Percentiles rank a stretch among this genome's conserved stretches.
These are phyloP conservation scores for Siniperca undulata DNA, from an alignment of 2,797 vertebrate genomes.

Conservation along the genomic window DNA sequence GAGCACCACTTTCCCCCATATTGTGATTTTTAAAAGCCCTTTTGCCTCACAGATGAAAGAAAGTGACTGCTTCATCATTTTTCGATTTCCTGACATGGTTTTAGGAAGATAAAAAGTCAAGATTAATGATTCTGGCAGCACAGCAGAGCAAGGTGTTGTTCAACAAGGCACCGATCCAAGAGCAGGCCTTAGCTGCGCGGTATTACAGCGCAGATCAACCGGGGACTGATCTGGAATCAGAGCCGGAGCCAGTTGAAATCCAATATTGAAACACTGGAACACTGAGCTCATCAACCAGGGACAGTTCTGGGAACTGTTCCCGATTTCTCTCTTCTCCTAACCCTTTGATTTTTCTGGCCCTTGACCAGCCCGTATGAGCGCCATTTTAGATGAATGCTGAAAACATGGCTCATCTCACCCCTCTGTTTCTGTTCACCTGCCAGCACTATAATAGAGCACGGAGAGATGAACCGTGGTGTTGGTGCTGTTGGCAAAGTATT, in stretches of 20 bases:
- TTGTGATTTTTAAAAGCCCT: slow-evolving; percentile 83
- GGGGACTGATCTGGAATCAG: slow-evolving; percentile 72
- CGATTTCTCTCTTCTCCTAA: slow-evolving; percentile 56
- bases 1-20: slow-evolving; percentile 77
- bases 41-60: slow-evolving; percentile 70
- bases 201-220: slow-evolving; percentile 44
- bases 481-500: slow-evolving; percentile 48
- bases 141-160: slow-evolving; percentile 72
- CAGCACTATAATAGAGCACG: slow-evolving; percentile 54
- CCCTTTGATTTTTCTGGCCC: slow-evolving; percentile 71
- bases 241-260: slow-evolving; percentile 66
- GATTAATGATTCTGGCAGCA: slow-evolving; percentile 78
- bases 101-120: slow-evolving; percentile 80
- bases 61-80: slow-evolving; percentile 82
- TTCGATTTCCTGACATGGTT: slow-evolving; percentile 80
- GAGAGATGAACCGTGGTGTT: slow-evolving; percentile 41
- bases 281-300: slow-evolving; percentile 68
- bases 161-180: slow-evolving; percentile 70
- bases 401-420: slow-evolving; percentile 63
- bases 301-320: slow-evolving; percentile 77
- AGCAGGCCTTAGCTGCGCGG: slow-evolving; percentile 58
- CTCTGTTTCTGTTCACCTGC: slow-evolving; percentile 66
- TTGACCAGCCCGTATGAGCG: slow-evolving; percentile 61
- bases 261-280: slow-evolving; percentile 67
- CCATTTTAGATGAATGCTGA: slow-evolving; percentile 67